Evolutionary conservation across 2,888 invertebrate species (phyloP).

Genomic region (Cryptops parisi): DNA sequence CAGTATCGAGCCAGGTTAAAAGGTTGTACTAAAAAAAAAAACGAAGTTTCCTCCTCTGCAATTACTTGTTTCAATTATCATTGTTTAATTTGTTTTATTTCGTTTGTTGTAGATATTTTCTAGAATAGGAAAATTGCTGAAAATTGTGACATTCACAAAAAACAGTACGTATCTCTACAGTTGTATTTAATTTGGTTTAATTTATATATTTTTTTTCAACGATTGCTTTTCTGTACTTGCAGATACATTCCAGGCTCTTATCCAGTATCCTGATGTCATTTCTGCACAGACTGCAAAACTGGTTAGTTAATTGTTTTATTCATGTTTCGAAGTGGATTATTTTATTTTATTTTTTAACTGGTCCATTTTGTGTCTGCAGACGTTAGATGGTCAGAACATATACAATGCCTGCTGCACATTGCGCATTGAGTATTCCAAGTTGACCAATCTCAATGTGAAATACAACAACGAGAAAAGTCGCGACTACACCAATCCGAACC

Average conservation of each 20-base stretch:
- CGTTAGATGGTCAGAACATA: slow-evolving; percentile 96
- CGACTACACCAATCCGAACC: slow-evolving; percentile 96
- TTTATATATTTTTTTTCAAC: neutral
- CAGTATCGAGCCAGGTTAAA: too few relatives aligned
- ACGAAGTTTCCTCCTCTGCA: too few relatives aligned
- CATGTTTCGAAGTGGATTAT: neutral
- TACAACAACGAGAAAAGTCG: slow-evolving; percentile 99
- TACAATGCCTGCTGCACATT: slow-evolving; percentile 99
- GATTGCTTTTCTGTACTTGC: slow-evolving; percentile 27
- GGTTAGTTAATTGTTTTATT: slow-evolving; percentile 52
- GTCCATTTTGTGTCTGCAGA: slow-evolving; percentile 37
- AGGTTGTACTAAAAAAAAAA: too few relatives aligned
- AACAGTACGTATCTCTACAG: slow-evolving; percentile 72
- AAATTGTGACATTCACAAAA: slow-evolving; percentile 99
- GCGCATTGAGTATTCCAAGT: slow-evolving; percentile 97
- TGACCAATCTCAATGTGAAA: slow-evolving; percentile 94
- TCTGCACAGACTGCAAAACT: slow-evolving; percentile 95
- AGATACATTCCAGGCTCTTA: slow-evolving; percentile 96
- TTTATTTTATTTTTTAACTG: neutral
- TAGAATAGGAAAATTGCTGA: slow-evolving; percentile 94
- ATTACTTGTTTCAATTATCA: neutral
- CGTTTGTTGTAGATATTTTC: slow-evolving; percentile 76
- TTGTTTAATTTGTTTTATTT: slow-evolving; percentile 11
- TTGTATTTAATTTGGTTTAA: too few relatives aligned
- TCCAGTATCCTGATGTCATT: slow-evolving; percentile 94